A percentile compares a stretch with the other conserved stretches of the same genome.
Conservation (phyloP, 2,888 invertebrate species). For the Dusona sp. region DNA sequence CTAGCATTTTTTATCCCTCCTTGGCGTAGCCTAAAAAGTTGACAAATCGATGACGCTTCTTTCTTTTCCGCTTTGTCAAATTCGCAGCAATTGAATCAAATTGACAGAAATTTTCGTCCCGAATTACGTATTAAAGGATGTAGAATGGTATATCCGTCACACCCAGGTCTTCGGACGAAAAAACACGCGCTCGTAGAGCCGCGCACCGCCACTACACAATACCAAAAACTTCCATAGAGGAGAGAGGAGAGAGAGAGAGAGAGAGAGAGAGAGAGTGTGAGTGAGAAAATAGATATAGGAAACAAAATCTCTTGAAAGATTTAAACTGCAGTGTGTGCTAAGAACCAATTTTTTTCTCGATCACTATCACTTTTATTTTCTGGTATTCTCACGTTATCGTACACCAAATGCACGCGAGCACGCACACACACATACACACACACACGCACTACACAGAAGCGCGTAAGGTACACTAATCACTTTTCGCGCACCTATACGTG, state of each 20-base stretch:
- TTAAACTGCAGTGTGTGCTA: slow-evolving; percentile 13
- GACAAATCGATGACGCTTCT: slow-evolving; percentile 48
- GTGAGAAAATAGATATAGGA: neutral
- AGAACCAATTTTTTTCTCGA: slow-evolving; percentile 12
- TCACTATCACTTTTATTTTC: slow-evolving; percentile 19
- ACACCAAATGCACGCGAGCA: slow-evolving; percentile 27
- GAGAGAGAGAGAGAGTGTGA: slow-evolving; percentile 17
- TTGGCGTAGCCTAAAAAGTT: slow-evolving; percentile 16
- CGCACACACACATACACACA: neutral
- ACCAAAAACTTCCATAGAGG: slow-evolving; percentile 5
- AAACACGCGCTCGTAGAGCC: slow-evolving; percentile 54
- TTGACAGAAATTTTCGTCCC: slow-evolving; percentile 13
- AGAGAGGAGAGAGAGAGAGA: slow-evolving; percentile 10
- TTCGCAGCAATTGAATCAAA: neutral
- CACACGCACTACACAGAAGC: slow-evolving; percentile 16
- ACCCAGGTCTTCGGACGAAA: slow-evolving; percentile 55
- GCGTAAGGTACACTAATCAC: slow-evolving; percentile 52
- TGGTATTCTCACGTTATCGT: slow-evolving; percentile 30
- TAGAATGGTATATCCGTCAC: slow-evolving; percentile 60
- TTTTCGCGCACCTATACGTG: slow-evolving; percentile 33
- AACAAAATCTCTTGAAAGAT: slow-evolving; percentile 25
- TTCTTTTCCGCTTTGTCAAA: slow-evolving; percentile 8
- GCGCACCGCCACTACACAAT: slow-evolving; percentile 41
- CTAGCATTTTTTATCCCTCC: slow-evolving; percentile 26
- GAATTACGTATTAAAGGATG: slow-evolving; percentile 37